phyloP scores from a whole-genome alignment of 2,113 vertebrate genomes.

The Verasper variegatus region DNA sequence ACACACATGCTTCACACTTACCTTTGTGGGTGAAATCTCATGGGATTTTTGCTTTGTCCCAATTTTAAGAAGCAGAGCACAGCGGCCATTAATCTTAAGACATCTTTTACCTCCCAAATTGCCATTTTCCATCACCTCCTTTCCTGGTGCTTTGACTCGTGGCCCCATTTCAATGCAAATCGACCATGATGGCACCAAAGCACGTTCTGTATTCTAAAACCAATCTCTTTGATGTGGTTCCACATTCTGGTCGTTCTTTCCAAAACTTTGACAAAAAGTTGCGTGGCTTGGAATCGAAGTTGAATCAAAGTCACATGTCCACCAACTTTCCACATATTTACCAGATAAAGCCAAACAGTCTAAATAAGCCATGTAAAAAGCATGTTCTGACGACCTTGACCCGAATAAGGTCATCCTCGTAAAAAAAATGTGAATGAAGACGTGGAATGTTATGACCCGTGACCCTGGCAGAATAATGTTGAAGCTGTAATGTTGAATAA shows the following conservation, averaged over 20 bases:
- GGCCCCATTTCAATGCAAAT: conserved; percentile 52
- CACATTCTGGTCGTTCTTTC: background rate
- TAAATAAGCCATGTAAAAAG: too few species aligned
- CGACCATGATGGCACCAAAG: background rate
- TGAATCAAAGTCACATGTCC: too few species aligned
- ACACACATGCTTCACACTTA: background rate
- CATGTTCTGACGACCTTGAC: too few species aligned
- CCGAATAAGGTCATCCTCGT: too few species aligned
- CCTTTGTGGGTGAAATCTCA: conserved; percentile 4
- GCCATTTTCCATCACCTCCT: conserved; percentile 33
- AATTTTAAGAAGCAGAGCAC: conserved; percentile 34
- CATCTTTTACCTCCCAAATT: conserved; percentile 29
- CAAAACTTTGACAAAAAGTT: background rate
- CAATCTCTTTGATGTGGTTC: background rate
- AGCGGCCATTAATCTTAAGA: conserved; percentile 34
- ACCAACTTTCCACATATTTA: too few species aligned
- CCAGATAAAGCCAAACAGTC: too few species aligned
- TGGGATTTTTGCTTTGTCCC: conserved; percentile 35
- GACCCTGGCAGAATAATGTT: background rate
- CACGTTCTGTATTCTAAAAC: conserved; percentile 13
- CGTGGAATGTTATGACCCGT: too few species aligned
- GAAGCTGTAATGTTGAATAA: too few species aligned
- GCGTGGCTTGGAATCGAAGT: too few species aligned
- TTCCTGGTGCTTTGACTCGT: conserved; percentile 27
- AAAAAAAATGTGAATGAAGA: too few species aligned